Evolutionary conservation across 2,888 invertebrate genomes (phyloP).

Genomic region (Linyphia triangularis): DNA sequence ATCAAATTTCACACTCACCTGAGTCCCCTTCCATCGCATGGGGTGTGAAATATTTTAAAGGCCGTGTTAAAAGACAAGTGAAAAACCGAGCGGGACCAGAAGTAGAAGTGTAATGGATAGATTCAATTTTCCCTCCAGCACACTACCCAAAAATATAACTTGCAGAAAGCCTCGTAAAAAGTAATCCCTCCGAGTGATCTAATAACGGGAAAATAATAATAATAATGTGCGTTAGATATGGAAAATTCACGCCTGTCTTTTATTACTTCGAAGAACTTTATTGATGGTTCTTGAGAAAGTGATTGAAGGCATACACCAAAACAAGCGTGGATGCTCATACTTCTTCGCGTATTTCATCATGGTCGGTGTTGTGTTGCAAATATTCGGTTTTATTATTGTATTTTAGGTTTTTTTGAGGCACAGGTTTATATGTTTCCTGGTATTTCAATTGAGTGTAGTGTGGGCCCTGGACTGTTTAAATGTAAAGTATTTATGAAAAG

Average conservation of each 20-base stretch:
- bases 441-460: slow-evolving; percentile 1
- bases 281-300: background rate
- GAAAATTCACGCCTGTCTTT: slow-evolving; percentile 10
- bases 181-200: slow-evolving; percentile 22
- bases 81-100: background rate
- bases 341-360: slow-evolving; percentile 34
- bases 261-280: background rate
- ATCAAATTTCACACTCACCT: slow-evolving; percentile 57
- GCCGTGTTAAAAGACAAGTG: slow-evolving; percentile 37
- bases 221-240: slow-evolving; percentile 11
- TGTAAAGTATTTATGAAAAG: slow-evolving; percentile 39
- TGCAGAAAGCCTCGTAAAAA: slow-evolving; percentile 38
- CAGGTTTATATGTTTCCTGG: background rate
- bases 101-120: slow-evolving; percentile 28
- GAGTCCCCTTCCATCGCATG: background rate
- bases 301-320: background rate
- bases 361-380: background rate
- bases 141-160: slow-evolving; percentile 23
- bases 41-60: slow-evolving; percentile 23
- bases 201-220: slow-evolving; percentile 5
- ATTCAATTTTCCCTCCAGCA: slow-evolving; percentile 23
- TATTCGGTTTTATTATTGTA: too few species aligned
- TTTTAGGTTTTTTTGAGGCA: background rate
- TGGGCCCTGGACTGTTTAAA: slow-evolving; percentile 19
- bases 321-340: slow-evolving; percentile 19